Evolutionary conservation across 2,113 vertebrate genomes (phyloP).

Genomic region (Drymodes brunneopygia): DNA sequence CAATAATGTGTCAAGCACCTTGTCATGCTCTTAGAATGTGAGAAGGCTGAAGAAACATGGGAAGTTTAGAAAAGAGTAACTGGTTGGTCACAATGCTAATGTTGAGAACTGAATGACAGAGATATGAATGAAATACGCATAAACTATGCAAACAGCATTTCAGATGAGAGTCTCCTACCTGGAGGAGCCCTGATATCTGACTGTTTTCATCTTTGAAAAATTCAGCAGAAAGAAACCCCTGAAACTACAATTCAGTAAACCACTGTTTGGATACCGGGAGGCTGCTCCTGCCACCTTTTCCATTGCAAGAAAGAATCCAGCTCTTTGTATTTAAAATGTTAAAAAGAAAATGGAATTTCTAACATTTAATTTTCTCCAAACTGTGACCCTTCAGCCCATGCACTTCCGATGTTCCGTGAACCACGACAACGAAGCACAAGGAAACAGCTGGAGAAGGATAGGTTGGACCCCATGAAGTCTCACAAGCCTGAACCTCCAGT

Average conservation of each 20-base stretch:
- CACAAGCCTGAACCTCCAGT: constrained; percentile 97
- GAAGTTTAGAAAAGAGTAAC: not conserved
- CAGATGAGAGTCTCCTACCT: not conserved
- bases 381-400: constrained; percentile 81
- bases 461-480: constrained; percentile 91
- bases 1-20: not conserved
- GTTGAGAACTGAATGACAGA: not conserved
- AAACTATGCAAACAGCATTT: not conserved
- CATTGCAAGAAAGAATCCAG: not conserved
- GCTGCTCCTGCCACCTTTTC: not conserved
- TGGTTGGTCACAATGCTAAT: not conserved
- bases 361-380: not conserved
- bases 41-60: not conserved
- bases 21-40: not conserved
- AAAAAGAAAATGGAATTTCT: not conserved
- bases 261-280: not conserved
- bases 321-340: not conserved
- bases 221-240: not conserved
- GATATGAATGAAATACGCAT: not conserved
- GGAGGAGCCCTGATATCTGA: not conserved
- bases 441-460: constrained; percentile 96
- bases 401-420: constrained; percentile 97
- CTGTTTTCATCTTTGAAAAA: not conserved
- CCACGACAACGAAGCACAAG: constrained; percentile 92
- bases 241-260: not conserved